Percentiles rank a stretch among this genome's conserved stretches.
phyloP scores from a whole-genome alignment of 2,888 invertebrate species.

The Heliconius aoede region DNA sequence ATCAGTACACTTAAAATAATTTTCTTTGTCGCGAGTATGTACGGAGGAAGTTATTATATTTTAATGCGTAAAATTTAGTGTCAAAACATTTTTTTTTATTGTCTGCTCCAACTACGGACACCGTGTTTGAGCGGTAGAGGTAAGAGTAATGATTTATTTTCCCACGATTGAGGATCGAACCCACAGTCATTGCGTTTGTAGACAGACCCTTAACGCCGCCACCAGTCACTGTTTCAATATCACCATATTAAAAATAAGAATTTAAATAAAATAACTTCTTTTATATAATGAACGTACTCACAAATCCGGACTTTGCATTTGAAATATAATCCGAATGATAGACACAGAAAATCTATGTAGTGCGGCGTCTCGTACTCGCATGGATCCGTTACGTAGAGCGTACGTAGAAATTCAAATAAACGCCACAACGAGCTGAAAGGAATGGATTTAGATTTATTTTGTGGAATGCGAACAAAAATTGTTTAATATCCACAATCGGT shows the following conservation, averaged over 20 bases:
- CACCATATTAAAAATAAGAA: too few species aligned
- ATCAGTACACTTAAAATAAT: neutral
- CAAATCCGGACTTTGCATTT: conserved; percentile 15
- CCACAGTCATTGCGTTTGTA: neutral
- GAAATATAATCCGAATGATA: conserved; percentile 34
- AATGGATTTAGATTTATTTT: conserved; percentile 63
- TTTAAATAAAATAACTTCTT: too few species aligned
- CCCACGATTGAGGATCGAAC: neutral
- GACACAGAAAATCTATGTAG: conserved; percentile 33
- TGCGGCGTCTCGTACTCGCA: conserved; percentile 27
- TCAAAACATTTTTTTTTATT: too few species aligned
- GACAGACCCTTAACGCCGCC: neutral
- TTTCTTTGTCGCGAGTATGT: neutral
- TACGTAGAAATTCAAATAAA: conserved; percentile 70
- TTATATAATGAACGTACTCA: conserved; percentile 14
- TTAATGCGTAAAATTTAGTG: neutral
- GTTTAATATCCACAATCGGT: conserved; percentile 55
- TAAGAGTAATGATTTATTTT: neutral
- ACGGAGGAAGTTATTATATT: neutral
- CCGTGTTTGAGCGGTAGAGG: neutral
- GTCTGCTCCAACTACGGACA: too few species aligned
- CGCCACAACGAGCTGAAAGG: conserved; percentile 56
- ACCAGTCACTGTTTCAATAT: too few species aligned
- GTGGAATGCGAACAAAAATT: conserved; percentile 59
- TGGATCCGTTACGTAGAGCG: conserved; percentile 52